These are phyloP conservation scores for Chionis minor DNA, from an alignment of 2,113 vertebrate genomes.

Conservation along the genomic window DNA sequence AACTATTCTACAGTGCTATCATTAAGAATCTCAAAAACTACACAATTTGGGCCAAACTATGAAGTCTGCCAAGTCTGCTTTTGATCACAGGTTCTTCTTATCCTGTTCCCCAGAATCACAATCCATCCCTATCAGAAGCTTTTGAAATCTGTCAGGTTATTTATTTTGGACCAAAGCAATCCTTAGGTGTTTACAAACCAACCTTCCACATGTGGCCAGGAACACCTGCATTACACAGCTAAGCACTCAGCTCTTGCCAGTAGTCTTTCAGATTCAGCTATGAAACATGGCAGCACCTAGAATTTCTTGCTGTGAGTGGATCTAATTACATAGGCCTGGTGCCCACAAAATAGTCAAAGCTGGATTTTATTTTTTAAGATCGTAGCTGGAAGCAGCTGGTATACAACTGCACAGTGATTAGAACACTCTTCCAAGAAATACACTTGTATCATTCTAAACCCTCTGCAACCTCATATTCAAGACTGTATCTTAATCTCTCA, in stretches of 20 bases:
- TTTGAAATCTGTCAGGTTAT: neutral
- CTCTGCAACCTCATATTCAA: neutral
- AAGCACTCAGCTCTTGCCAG: neutral
- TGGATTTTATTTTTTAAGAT: neutral
- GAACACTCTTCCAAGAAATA: neutral
- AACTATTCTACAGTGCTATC: neutral
- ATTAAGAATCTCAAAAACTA: neutral
- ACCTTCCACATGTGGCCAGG: neutral
- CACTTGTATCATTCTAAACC: neutral
- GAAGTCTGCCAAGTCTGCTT: neutral
- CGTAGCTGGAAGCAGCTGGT: neutral
- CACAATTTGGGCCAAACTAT: neutral
- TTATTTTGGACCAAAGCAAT: neutral
- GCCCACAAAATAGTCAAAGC: neutral
- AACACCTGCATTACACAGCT: neutral
- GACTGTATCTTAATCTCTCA: neutral
- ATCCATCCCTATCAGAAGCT: neutral
- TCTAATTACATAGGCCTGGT: neutral
- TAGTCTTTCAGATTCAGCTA: neutral
- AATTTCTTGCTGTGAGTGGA: neutral
- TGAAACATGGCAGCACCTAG: neutral
- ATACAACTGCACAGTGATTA: fast-evolving
- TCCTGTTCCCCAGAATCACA: neutral
- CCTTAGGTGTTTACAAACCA: neutral
- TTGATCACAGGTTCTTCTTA: neutral